Base-by-base conservation (phyloP, 2,113 vertebrate genomes). In the Paradisaea rubra region DNA sequence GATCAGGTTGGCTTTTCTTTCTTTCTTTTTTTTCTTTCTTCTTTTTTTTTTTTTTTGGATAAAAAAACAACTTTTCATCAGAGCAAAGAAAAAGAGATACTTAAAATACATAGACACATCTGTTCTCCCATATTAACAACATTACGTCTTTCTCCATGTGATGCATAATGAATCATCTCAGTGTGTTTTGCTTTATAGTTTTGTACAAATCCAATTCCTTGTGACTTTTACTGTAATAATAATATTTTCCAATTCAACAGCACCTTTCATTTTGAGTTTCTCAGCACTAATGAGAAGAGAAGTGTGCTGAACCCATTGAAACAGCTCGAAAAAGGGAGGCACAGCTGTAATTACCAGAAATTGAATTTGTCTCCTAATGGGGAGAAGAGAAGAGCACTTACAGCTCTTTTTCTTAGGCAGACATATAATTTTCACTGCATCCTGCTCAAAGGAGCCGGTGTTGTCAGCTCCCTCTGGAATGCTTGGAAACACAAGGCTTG, bases 101-200 rank as follows among this genome's bases (percentile, higher is more conserved):
- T 95, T 77, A 94, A 87, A 93, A 95, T 93, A 93, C 86, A 91
- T 91, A 90, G 83, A 86, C 87, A 96, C 77, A 96, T 88, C 91
- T 94, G 96, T 88, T 97, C 76, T 89, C 77, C 86, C 89, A 95
- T 87, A 94, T 97, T 97, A 96, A 94, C 89, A 94, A 93, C 94
- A 96, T 96, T 93, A 94, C 82, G 52, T 96, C 94, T 65, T 83
- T 73, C 84, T 93, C 91, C 92, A 81, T 86, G 85, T 97, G 93
- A 95, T 93, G 94, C 92, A 69, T 76, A 94, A 90, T 96, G 95
- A 96, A 91, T 97, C 93, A 95, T 95, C 95, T 84, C 81, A 63
- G 47, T 41, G 88, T 91, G 72, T 94, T 96, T 86, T 94, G 93
- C 93, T 95, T 94, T 97, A 91, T 76, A 95, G 89, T 88, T 95